A percentile compares a stretch with the other conserved stretches of the same genome.
phyloP scores from a whole-genome alignment of 1,140 invertebrate genomes.

The Sitophilus oryzae region DNA sequence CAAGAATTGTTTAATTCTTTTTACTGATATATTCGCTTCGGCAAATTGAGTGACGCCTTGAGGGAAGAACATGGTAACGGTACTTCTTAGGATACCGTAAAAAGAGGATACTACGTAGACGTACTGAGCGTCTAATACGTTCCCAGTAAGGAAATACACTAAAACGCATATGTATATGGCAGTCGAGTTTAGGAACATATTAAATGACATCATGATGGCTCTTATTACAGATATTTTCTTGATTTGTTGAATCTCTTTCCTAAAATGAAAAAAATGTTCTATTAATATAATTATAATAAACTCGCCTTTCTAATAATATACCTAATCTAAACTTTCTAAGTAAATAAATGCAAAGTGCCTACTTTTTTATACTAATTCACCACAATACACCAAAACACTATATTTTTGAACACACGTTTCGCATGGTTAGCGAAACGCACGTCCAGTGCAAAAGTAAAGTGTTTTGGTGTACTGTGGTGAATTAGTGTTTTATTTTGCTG shows the following conservation, averaged over 20 bases:
- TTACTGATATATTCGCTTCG: constrained; percentile 61
- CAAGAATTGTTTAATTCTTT: constrained; percentile 58
- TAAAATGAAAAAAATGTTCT: constrained; percentile 21
- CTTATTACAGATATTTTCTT: constrained; percentile 51
- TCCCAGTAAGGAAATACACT: constrained; percentile 62
- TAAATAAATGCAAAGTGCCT: no score
- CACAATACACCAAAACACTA: no score
- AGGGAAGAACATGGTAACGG: constrained; percentile 68
- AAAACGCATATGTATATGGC: constrained; percentile 72
- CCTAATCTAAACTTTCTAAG: no score
- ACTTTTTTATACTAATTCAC: no score
- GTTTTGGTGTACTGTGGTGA: no score
- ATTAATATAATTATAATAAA: constrained; percentile 6
- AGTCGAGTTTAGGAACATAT: constrained; percentile 65
- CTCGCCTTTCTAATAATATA: no score
- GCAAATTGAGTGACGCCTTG: constrained; percentile 53
- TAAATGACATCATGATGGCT: constrained; percentile 65
- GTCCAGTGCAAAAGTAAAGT: no score
- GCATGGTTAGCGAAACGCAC: no score
- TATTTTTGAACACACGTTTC: no score
- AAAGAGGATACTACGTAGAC: constrained; percentile 69
- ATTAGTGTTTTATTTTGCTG: no score
- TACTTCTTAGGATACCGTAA: constrained; percentile 62
- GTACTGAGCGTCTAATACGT: constrained; percentile 63
- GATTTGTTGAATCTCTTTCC: constrained; percentile 37